Percentiles rank a stretch among this genome's conserved stretches.
Evolutionary conservation across 2,888 invertebrate genomes (phyloP).

Genomic region (Itoplectis maculator): DNA sequence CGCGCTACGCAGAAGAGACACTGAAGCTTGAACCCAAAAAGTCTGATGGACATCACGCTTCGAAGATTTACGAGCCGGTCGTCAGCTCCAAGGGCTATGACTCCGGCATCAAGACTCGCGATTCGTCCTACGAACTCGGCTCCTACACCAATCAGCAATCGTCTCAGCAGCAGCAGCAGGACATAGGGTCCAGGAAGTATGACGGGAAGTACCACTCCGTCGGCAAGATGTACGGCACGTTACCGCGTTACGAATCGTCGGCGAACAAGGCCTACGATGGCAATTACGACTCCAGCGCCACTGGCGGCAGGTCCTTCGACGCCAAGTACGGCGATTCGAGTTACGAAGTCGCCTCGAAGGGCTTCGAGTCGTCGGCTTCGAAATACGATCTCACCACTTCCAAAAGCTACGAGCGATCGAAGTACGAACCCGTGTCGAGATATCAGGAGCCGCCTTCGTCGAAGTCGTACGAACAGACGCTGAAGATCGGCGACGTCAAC

Average conservation of each 20-base stretch:
- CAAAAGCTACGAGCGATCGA: constrained; percentile 81
- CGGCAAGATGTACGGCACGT: constrained; percentile 81
- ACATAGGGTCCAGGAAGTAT: constrained; percentile 72
- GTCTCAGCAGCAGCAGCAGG: constrained; percentile 68
- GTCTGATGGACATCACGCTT: constrained; percentile 70
- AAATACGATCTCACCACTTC: constrained; percentile 82
- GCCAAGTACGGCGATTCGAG: constrained; percentile 71
- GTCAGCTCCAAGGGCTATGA: constrained; percentile 80
- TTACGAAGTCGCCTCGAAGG: constrained; percentile 74
- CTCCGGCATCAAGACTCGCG: constrained; percentile 82
- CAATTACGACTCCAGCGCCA: constrained; percentile 71
- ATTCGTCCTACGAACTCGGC: constrained; percentile 81
- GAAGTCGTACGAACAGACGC: constrained; percentile 82
- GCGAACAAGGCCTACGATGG: constrained; percentile 70
- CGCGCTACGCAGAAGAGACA: constrained; percentile 82
- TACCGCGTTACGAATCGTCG: constrained; percentile 80
- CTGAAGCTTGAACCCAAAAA: constrained; percentile 82
- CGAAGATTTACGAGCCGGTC: constrained; percentile 78
- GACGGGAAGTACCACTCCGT: constrained; percentile 79
- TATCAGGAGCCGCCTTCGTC: constrained; percentile 76
- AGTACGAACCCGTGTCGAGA: constrained; percentile 78
- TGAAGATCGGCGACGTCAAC: constrained; percentile 80
- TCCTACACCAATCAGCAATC: constrained; percentile 74
- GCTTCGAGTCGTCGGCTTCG: constrained; percentile 71
- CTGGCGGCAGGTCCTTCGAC: constrained; percentile 66